Conservation (phyloP, 2,888 invertebrate species). For the Cephus nigrinus region DNA sequence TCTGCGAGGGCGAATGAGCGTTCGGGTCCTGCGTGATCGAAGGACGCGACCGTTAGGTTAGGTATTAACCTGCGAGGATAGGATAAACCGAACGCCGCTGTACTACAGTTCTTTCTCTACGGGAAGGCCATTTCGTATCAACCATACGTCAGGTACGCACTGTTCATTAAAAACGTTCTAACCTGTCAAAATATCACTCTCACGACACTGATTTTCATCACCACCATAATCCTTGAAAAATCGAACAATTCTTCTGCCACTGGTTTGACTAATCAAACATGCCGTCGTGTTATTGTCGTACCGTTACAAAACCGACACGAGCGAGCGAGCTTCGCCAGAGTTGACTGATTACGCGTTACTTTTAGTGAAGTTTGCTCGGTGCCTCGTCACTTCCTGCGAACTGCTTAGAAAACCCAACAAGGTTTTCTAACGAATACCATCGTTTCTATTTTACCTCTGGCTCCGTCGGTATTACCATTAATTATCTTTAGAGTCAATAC, state of each 20-base stretch:
- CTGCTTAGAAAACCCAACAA: background rate
- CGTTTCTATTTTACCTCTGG: background rate
- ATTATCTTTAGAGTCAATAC: background rate
- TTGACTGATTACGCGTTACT: background rate
- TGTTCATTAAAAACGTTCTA: background rate
- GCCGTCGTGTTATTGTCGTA: background rate
- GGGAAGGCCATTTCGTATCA: background rate
- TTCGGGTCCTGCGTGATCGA: constrained; percentile 41
- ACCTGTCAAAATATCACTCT: background rate
- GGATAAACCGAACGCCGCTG: constrained; percentile 34
- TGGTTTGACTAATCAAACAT: background rate
- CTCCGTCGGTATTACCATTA: background rate
- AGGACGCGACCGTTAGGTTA: constrained; percentile 46
- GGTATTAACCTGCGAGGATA: constrained; percentile 36
- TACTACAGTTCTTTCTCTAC: background rate
- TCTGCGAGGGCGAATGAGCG: constrained; percentile 13
- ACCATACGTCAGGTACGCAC: background rate
- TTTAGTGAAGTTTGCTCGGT: background rate
- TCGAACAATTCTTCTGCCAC: background rate
- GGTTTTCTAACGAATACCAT: background rate
- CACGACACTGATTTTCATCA: background rate
- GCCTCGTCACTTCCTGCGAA: background rate
- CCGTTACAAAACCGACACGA: background rate
- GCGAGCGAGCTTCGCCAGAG: background rate
- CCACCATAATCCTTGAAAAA: background rate